phyloP scores from a whole-genome alignment of 2,113 vertebrate species.

The Psephotus haematonotus region DNA sequence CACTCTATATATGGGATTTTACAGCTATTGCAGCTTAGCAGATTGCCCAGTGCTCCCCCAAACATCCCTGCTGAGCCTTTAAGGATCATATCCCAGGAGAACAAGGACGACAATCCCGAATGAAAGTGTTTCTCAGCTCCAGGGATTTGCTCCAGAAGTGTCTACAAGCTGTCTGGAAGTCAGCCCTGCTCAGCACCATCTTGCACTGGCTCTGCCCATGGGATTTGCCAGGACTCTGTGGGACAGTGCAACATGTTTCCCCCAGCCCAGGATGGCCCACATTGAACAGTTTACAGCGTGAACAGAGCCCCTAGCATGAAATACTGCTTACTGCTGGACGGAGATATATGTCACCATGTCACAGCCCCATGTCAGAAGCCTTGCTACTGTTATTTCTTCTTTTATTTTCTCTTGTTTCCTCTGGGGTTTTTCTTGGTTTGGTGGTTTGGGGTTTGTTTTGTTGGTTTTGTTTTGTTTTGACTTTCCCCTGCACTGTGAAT shows the following conservation, averaged over 20 bases:
- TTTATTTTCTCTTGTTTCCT: background rate
- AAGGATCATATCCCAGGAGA: background rate
- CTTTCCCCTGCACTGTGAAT: background rate
- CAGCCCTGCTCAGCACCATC: background rate
- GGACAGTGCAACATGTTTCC: background rate
- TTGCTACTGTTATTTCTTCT: background rate
- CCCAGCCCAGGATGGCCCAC: background rate
- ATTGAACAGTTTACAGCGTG: rapidly evolving
- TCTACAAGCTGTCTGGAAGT: background rate
- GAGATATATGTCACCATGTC: background rate
- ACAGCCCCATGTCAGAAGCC: background rate
- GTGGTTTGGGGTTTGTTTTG: background rate
- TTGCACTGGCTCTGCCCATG: background rate
- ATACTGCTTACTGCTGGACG: background rate
- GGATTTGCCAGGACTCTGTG: background rate
- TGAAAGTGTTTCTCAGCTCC: background rate
- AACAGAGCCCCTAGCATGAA: background rate
- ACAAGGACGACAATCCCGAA: background rate
- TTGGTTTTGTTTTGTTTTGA: background rate
- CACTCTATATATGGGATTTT: conserved; percentile 29
- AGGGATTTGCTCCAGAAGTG: background rate
- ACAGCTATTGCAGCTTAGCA: conserved; percentile 18
- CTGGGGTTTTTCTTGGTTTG: background rate
- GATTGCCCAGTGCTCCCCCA: background rate
- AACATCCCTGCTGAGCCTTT: background rate